Percentiles rank a stretch among this genome's conserved stretches.
Conservation (phyloP, 1,140 invertebrate genomes). For the Drosophila seguyi region DNA sequence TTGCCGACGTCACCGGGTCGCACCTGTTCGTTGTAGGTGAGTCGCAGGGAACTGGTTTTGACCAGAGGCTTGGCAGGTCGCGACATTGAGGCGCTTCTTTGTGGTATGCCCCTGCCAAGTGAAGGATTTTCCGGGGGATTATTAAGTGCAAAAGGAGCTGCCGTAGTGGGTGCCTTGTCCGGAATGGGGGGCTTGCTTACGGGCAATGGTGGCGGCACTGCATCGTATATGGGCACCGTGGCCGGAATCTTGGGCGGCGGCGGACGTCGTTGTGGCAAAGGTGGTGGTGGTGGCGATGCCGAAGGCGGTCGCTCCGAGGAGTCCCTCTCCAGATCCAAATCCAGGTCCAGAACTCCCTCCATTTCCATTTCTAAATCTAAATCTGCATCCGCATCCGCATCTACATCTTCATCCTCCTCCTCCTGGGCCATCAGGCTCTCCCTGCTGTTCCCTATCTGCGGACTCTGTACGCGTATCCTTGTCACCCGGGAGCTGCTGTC, state of each 20-base stretch:
- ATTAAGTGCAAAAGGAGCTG: not conserved
- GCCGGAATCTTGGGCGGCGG: constrained; percentile 12
- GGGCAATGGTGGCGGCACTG: constrained; percentile 63
- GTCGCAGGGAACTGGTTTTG: constrained; percentile 74
- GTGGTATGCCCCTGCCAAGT: constrained; percentile 29
- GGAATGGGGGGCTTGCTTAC: constrained; percentile 37
- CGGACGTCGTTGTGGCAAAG: constrained; percentile 61
- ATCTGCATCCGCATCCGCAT: not conserved
- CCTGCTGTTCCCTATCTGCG: constrained; percentile 65
- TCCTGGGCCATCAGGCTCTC: constrained; percentile 71
- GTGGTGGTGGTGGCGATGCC: constrained; percentile 63
- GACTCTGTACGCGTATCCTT: constrained; percentile 54
- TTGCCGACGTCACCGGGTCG: constrained; percentile 73
- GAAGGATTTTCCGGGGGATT: not conserved
- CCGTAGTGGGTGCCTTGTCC: not conserved
- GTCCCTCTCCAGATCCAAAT: constrained; percentile 1
- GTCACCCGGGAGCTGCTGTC: constrained; percentile 71
- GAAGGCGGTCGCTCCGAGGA: constrained; percentile 60
- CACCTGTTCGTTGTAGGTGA: constrained; percentile 78
- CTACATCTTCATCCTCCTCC: constrained; percentile 40
- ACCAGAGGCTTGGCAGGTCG: constrained; percentile 71
- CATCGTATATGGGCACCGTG: constrained; percentile 61
- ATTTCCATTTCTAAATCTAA: not conserved
- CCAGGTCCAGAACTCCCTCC: not conserved
- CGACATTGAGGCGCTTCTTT: constrained; percentile 70